Evolutionary conservation across 2,113 vertebrate species (phyloP).

Genomic region (Zingel zingel): DNA sequence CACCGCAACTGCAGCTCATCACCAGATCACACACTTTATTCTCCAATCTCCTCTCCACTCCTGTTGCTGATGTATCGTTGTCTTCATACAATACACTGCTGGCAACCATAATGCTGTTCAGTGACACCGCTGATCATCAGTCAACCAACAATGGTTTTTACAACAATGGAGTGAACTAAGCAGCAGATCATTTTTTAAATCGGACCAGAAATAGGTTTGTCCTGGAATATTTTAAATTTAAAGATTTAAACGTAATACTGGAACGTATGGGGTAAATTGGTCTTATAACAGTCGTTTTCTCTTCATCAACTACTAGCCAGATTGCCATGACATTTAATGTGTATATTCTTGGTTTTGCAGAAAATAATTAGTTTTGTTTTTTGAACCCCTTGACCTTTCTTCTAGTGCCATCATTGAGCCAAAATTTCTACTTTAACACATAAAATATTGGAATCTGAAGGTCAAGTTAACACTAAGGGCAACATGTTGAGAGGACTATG

Average conservation of each 20-base stretch:
- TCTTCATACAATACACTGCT: not conserved
- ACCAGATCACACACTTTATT: conserved; percentile 2
- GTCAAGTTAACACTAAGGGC: not conserved
- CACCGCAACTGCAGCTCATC: conserved; percentile 4
- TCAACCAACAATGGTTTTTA: not conserved
- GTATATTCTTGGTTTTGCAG: conserved; percentile 10
- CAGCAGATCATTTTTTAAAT: not conserved
- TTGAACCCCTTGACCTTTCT: conserved; percentile 22
- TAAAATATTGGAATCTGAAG: conserved; percentile 25
- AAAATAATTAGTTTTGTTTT: not conserved
- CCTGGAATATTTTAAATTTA: not conserved
- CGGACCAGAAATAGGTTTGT: not conserved
- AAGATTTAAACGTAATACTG: not conserved
- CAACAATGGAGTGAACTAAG: not conserved
- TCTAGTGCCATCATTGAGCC: not conserved
- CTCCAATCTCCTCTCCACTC: conserved; percentile 10
- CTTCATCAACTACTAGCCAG: not conserved
- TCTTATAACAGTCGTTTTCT: not conserved
- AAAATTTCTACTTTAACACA: conserved; percentile 9
- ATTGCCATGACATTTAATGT: conserved; percentile 1
- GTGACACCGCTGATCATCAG: not conserved
- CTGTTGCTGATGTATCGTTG: not conserved
- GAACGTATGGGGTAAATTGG: not conserved
- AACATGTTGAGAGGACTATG: conserved; percentile 7
- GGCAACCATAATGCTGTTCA: conserved; percentile 2